These are phyloP conservation scores for Leptinotarsa juncta DNA, from an alignment of 2,888 invertebrate species.

Conservation along the genomic window DNA sequence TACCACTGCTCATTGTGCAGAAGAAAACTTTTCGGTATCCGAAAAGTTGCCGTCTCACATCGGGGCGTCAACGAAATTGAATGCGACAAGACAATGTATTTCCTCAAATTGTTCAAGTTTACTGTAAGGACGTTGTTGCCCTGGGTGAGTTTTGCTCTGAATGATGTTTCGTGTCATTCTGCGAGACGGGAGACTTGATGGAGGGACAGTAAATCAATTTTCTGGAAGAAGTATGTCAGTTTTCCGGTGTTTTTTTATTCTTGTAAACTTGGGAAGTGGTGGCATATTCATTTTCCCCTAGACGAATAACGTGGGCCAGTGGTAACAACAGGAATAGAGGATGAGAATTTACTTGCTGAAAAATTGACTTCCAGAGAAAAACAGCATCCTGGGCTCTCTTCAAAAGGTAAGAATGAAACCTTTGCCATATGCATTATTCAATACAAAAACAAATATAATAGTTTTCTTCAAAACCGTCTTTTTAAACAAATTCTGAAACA, in stretches of 20 bases:
- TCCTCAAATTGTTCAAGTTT: slow-evolving; percentile 27
- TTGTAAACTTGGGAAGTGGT: not conserved
- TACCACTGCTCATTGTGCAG: not conserved
- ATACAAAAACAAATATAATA: too few relatives aligned
- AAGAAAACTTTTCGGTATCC: not conserved
- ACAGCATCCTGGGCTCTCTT: too few relatives aligned
- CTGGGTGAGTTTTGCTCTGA: slow-evolving; percentile 15
- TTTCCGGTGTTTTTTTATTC: not conserved
- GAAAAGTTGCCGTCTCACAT: slow-evolving; percentile 16
- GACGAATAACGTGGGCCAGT: too few relatives aligned
- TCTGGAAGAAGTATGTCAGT: not conserved
- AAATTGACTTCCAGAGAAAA: too few relatives aligned
- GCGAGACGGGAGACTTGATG: not conserved
- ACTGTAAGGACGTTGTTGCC: slow-evolving; percentile 4
- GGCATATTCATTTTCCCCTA: too few relatives aligned
- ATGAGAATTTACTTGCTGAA: too few relatives aligned
- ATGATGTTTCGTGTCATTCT: slow-evolving; percentile 17
- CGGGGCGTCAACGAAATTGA: slow-evolving; percentile 19
- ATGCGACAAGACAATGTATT: slow-evolving; percentile 26
- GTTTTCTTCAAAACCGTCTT: too few relatives aligned
- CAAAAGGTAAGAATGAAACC: too few relatives aligned
- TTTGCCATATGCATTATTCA: too few relatives aligned
- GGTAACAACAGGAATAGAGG: too few relatives aligned
- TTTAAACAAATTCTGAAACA: too few relatives aligned
- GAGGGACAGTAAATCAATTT: not conserved